A percentile compares a stretch with the other conserved stretches of the same genome.
phyloP scores from a whole-genome alignment of 2,888 invertebrate species.

The Gasteruption jaculator region DNA sequence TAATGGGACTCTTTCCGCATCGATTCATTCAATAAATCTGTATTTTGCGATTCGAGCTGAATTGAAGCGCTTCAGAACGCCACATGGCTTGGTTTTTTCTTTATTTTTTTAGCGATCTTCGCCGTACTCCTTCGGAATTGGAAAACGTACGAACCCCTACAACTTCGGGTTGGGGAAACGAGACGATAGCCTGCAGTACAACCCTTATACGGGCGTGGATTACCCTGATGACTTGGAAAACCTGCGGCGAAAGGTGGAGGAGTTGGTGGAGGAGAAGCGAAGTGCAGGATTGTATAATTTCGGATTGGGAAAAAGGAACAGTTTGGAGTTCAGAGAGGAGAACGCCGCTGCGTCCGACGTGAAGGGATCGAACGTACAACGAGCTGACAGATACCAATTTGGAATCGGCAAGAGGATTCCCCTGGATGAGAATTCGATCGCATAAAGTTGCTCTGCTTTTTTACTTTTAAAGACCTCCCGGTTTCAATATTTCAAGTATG shows the following conservation, averaged over 20 bases:
- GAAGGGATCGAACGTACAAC: constrained; percentile 25
- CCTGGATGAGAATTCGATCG: constrained; percentile 26
- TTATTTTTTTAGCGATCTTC: constrained; percentile 29
- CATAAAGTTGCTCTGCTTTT: constrained; percentile 18
- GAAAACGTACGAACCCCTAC: constrained; percentile 58
- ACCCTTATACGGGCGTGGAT: constrained; percentile 23
- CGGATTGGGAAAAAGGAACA: constrained; percentile 59
- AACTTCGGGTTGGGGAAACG: constrained; percentile 61
- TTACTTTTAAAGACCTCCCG: too few relatives aligned
- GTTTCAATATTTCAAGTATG: too few relatives aligned
- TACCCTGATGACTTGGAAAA: constrained; percentile 46
- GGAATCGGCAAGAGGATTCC: constrained; percentile 34
- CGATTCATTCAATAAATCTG: too few relatives aligned
- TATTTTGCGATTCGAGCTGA: too few relatives aligned
- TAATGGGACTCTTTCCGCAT: too few relatives aligned
- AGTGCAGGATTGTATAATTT: constrained; percentile 58
- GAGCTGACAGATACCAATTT: constrained; percentile 31
- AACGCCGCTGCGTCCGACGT: too few relatives aligned
- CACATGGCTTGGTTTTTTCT: background rate
- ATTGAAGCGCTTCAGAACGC: too few relatives aligned
- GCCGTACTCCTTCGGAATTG: constrained; percentile 68
- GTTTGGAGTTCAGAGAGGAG: constrained; percentile 31
- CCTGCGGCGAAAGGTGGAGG: constrained; percentile 52
- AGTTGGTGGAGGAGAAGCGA: constrained; percentile 54
- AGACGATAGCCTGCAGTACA: constrained; percentile 19